Evolutionary conservation across 2,888 invertebrate species (phyloP), one percentile per base, ranked within the genome.

Genomic region (Steromphala cineraria): DNA sequence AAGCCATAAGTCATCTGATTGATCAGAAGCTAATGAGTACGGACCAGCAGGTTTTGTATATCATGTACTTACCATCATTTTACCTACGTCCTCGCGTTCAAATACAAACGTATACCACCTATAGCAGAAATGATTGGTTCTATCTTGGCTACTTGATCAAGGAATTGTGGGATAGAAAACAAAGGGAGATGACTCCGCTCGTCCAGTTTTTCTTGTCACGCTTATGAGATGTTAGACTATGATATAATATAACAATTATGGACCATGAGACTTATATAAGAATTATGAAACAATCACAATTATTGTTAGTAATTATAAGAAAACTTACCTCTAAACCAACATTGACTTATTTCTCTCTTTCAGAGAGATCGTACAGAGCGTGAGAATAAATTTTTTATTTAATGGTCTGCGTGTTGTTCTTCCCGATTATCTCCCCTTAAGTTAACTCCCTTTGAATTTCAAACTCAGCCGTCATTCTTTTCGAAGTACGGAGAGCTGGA

Each of bases 31-130:
- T 89, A 78, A 89, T 90, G 87, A 89, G 86, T 79, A 91, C 90
- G 7, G 91, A 91, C 56, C 91, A 91, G 77, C 91, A 87, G 78
- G 86, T 91, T 19, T 83, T 91, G 8, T 91, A 90, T 80, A 85
- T 83, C 40, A 88, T 91, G 89, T 89, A 86, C 80, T 83, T 84
- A 46, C 83, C 83, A 3, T 76, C 75, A 8, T 82, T 85, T 67
- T 24, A 81, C 52, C 75, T 84, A 62, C 75, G 81, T 24, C 85
- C 87, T 10, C 83, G 86, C 4, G 83, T 86, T 28, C 85, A 87
- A 28, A 75, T 89, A 19, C 87, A 89, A 79, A 67, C 80, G 4
- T 88, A 85, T 79, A 86, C 84, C 36, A 80, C 85, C 10, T 81
- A 85, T 78, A 81, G 82, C 53, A 80, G 83, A 3, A 81, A 82